Conservation (phyloP, 1,140 invertebrate genomes). For the Aethina tumida region DNA sequence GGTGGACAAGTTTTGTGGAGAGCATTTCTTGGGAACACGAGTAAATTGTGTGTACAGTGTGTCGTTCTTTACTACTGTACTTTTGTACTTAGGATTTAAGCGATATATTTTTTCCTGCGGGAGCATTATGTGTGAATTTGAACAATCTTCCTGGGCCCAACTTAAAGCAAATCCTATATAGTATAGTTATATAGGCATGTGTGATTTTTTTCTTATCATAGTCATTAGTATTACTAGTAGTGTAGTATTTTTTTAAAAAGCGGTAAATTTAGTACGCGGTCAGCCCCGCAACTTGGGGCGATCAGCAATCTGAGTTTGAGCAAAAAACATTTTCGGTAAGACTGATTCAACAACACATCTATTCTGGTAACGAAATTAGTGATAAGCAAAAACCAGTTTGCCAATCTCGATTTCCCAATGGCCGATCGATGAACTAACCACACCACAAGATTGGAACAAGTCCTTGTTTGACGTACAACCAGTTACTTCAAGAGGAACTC, state of each 20-base stretch:
- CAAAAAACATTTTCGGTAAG: slow-evolving; percentile 33
- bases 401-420: too few species aligned
- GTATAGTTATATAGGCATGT: slow-evolving; percentile 34
- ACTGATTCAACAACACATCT: slow-evolving; percentile 38
- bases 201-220: slow-evolving; percentile 38
- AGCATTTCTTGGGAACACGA: too few species aligned
- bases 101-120: slow-evolving; percentile 27
- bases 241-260: slow-evolving; percentile 19
- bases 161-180: slow-evolving; percentile 33
- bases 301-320: slow-evolving; percentile 21
- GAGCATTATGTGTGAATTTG: slow-evolving; percentile 32
- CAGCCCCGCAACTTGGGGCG: slow-evolving; percentile 9
- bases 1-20: too few species aligned
- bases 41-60: too few species aligned
- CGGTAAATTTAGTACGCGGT: slow-evolving; percentile 11
- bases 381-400: too few species aligned
- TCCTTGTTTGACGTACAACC: too few species aligned
- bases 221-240: slow-evolving; percentile 33
- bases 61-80: slow-evolving; percentile 22
- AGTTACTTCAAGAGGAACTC: too few species aligned
- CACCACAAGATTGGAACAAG: too few species aligned
- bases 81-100: slow-evolving; percentile 28
- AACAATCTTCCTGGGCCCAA: slow-evolving; percentile 40
- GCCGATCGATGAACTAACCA: too few species aligned
- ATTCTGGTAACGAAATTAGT: slow-evolving; percentile 34